A percentile compares a stretch with the other conserved stretches of the same genome.
These are phyloP conservation scores for Phoebastria nigripes DNA, from an alignment of 2,797 vertebrate genomes.

Conservation along the genomic window DNA sequence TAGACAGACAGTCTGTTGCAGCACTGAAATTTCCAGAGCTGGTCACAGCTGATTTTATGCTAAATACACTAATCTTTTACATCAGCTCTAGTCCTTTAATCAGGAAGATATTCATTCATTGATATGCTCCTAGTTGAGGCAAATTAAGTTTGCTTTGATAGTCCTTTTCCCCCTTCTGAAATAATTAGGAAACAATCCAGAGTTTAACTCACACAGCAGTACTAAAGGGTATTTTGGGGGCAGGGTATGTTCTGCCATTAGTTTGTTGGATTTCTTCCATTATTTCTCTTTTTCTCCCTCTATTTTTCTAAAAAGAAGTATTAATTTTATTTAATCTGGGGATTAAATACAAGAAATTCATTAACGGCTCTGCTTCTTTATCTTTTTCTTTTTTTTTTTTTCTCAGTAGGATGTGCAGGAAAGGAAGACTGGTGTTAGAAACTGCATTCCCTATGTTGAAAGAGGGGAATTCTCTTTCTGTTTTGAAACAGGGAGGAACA, in stretches of 20 bases:
- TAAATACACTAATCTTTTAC: slow-evolving; percentile 30
- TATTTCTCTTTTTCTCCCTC: background rate
- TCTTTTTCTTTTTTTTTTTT: background rate
- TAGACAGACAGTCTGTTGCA: background rate
- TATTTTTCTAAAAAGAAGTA: background rate
- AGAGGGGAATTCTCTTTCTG: background rate
- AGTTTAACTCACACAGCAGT: background rate
- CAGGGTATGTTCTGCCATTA: background rate
- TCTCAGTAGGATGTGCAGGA: background rate
- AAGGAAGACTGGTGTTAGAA: background rate
- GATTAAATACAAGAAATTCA: background rate
- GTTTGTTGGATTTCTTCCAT: background rate
- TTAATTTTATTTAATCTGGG: background rate
- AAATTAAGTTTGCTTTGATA: slow-evolving; percentile 38
- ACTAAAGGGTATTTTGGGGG: background rate
- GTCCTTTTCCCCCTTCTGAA: background rate
- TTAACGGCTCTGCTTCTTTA: background rate
- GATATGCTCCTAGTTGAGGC: background rate
- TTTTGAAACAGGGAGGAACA: background rate
- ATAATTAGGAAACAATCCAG: slow-evolving; percentile 4
- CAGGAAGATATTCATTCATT: slow-evolving; percentile 17
- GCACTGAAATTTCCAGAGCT: slow-evolving; percentile 5
- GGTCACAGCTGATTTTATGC: slow-evolving; percentile 29
- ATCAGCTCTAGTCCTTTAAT: slow-evolving; percentile 14
- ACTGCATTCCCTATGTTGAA: background rate